These are phyloP conservation scores for Oreochromis niloticus DNA, from an alignment of 2,113 vertebrate species.

Conservation along the genomic window DNA sequence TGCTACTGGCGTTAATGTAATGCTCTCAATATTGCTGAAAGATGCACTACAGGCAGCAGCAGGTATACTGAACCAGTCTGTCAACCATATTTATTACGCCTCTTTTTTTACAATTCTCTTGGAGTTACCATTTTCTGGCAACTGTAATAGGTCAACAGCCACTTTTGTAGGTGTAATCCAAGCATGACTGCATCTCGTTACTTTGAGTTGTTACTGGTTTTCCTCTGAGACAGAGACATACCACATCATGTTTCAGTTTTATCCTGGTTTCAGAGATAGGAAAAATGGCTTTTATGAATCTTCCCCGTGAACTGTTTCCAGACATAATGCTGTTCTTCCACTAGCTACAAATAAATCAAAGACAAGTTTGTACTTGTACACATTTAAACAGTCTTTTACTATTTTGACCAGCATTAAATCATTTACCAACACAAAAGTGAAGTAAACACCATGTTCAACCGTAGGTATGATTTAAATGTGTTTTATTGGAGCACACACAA, in stretches of 20 bases:
- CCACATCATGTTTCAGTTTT: background rate
- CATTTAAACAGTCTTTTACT: background rate
- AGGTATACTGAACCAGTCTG: background rate
- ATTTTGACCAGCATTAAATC: background rate
- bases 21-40: background rate
- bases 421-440: background rate
- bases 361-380: background rate
- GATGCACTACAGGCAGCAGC: background rate
- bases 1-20: background rate
- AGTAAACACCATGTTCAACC: accelerated
- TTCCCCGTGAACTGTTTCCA: accelerated
- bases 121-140: background rate
- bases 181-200: background rate
- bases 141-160: background rate
- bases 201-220: background rate
- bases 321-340: background rate
- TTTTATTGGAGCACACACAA: background rate
- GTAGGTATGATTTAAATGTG: background rate
- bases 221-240: background rate
- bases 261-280: background rate
- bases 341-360: background rate
- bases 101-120: background rate
- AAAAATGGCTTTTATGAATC: background rate
- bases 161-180: background rate
- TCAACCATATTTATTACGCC: background rate